Evolutionary conservation across 2,888 invertebrate species (phyloP), one percentile per base, ranked within the genome.

Genomic region (Epinotia demarniana): DNA sequence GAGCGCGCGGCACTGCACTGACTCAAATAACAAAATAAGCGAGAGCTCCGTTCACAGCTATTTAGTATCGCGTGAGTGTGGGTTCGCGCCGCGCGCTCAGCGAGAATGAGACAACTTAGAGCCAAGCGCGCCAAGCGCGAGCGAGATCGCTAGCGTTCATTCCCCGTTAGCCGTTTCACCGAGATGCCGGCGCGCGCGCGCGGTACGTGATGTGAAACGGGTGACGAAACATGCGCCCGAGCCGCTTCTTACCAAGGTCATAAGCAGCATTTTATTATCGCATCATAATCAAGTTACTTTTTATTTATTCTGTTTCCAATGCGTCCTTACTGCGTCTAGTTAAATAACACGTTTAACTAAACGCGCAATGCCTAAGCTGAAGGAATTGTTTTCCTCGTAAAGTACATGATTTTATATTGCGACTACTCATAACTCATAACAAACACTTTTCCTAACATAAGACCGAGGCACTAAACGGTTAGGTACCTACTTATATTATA

Each of bases 1-100:
- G 55, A 70, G 53, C 70, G 60, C 75, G 72, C 55, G 72, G 66
- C 57, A 27, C 66, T 53, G 27, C 18, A 60, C 60, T 60, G 64
- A 23, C 70, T n/a, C n/a, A 16, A 53, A 11, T n/a, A 53, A 66
- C 57, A 0, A 33, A n/a, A n/a, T 8, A 16, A 55, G 8, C 16
- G 1, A 58, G 33, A 33, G 33, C 33, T 33, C 33, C 4, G 2
- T 3, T 5, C 33, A 8, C 33, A 39, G 13, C 11, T 16, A 68
- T 60, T 46, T 19, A 60, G 69, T 46, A 69, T 69, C 69, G 58
- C 58, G 58, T 61, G 60, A 60, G 60, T 12, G 49, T 27, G 39
- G 2, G 39, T 46, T 12, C 5, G 16, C 67, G 27, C 49, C 39
- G 23, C 60, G 58, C 58, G 33, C 13, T 18, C 8, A 19, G 67